Conservation (phyloP, 2,888 invertebrate genomes). For the Idaea dimidiata region DNA sequence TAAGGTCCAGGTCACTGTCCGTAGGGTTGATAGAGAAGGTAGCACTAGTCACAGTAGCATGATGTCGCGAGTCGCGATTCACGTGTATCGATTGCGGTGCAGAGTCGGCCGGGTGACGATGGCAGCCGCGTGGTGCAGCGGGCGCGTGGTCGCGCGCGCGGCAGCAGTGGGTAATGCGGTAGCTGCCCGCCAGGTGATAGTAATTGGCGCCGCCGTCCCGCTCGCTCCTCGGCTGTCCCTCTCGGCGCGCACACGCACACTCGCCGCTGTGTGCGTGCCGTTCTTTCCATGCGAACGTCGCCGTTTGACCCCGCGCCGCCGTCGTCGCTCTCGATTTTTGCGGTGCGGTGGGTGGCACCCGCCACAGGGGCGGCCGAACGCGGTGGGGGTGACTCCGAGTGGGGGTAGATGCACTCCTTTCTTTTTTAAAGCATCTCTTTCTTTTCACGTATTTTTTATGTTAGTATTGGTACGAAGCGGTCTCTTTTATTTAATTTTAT, state of each 20-base stretch:
- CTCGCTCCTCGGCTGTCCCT: slow-evolving; percentile 75
- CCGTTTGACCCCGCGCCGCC: slow-evolving; percentile 80
- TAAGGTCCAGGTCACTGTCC: slow-evolving; percentile 63
- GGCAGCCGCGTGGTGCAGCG: slow-evolving; percentile 75
- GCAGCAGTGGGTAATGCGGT: slow-evolving; percentile 83
- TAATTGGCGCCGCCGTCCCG: slow-evolving; percentile 82
- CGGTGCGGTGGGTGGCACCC: slow-evolving; percentile 83
- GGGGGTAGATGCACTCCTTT: slow-evolving; percentile 79
- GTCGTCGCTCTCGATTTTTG: slow-evolving; percentile 83
- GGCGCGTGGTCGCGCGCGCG: slow-evolving; percentile 82
- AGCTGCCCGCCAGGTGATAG: slow-evolving; percentile 83
- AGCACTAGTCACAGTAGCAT: slow-evolving; percentile 75
- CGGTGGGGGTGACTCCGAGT: slow-evolving; percentile 69
- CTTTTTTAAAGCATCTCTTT: slow-evolving; percentile 81
- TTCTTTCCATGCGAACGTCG: slow-evolving; percentile 80
- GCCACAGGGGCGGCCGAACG: slow-evolving; percentile 74
- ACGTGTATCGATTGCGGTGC: slow-evolving; percentile 64
- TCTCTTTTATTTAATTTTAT: slow-evolving; percentile 77
- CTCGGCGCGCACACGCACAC: slow-evolving; percentile 74
- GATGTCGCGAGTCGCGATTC: slow-evolving; percentile 47
- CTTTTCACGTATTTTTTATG: slow-evolving; percentile 80
- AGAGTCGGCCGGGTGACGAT: slow-evolving; percentile 62
- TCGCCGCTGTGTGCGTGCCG: slow-evolving; percentile 63
- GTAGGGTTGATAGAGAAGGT: neutral
- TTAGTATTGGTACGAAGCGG: slow-evolving; percentile 75